Conservation (phyloP, 2,113 vertebrate genomes). For the Xenopus laevis region DNA sequence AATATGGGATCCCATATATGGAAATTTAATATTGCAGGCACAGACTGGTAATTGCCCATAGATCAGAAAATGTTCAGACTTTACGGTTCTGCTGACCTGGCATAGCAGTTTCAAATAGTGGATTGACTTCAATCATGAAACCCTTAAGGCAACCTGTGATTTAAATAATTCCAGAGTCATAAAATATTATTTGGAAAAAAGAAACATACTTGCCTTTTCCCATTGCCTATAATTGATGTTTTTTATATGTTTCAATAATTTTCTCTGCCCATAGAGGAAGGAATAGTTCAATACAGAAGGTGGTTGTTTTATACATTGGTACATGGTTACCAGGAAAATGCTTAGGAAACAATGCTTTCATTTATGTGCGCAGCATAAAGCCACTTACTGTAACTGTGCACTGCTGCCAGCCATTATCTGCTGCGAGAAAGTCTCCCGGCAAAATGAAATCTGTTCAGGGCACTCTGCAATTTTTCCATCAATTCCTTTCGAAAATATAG, state of each 20-base stretch:
- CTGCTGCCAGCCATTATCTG: constrained; percentile 52
- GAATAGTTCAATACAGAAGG: constrained; percentile 53
- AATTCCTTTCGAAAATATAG: constrained; percentile 30
- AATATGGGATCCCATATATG: no score
- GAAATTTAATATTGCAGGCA: no score
- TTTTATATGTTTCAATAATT: constrained; percentile 15
- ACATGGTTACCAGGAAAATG: constrained; percentile 50
- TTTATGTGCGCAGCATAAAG: constrained; percentile 53
- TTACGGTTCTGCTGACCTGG: no score
- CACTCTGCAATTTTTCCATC: constrained; percentile 18
- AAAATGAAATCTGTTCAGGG: constrained; percentile 18
- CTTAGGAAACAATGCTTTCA: constrained; percentile 56
- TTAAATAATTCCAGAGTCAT: no score
- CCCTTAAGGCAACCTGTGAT: no score
- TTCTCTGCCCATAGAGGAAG: constrained; percentile 4
- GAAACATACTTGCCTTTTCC: neutral
- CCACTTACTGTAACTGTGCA: constrained; percentile 47
- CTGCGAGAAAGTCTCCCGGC: constrained; percentile 47
- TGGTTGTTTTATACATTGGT: constrained; percentile 61
- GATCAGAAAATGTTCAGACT: no score
- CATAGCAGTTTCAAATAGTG: no score
- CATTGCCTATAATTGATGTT: neutral
- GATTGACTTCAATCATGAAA: no score
- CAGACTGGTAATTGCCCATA: no score
- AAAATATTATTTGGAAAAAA: no score